Conservation (phyloP, 1,140 invertebrate species). For the Meloidogyne hapla region DNA sequence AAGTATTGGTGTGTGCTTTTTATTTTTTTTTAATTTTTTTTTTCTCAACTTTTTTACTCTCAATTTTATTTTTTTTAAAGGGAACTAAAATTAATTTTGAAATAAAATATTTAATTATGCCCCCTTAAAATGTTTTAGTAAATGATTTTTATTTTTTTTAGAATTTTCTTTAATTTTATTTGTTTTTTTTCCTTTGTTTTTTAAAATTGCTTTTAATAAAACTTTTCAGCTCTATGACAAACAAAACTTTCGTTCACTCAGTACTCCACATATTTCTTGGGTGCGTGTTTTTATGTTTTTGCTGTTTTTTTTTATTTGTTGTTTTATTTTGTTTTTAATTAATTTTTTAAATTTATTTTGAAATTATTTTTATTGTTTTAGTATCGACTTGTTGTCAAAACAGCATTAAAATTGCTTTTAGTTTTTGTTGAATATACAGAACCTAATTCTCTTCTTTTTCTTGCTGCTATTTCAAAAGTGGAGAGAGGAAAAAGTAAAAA, state of each 20-base stretch:
- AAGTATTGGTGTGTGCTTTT: background rate
- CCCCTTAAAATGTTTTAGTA: no score
- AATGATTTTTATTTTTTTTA: no score
- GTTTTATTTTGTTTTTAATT: conserved; percentile 22
- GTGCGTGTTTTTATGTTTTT: conserved; percentile 20
- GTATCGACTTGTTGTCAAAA: conserved; percentile 96
- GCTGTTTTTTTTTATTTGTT: conserved; percentile 17
- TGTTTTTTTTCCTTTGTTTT: no score
- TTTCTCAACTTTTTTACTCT: background rate
- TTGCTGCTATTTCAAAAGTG: conserved; percentile 82
- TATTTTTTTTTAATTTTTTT: no score
- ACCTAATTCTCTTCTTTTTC: conserved; percentile 82
- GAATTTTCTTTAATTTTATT: no score
- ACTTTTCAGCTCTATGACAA: conserved; percentile 4
- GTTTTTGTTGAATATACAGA: conserved; percentile 98
- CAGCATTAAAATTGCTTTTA: conserved; percentile 88
- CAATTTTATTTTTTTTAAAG: background rate
- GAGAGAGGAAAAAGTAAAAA: conserved; percentile 74
- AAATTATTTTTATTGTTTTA: conserved; percentile 55
- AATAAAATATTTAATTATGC: no score
- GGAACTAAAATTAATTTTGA: no score
- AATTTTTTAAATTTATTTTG: conserved; percentile 8
- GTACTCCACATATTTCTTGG: background rate
- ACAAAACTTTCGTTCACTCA: background rate
- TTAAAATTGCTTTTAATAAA: background rate